Conservation (phyloP, 2,113 vertebrate species). For the Elaphurus davidianus region DNA sequence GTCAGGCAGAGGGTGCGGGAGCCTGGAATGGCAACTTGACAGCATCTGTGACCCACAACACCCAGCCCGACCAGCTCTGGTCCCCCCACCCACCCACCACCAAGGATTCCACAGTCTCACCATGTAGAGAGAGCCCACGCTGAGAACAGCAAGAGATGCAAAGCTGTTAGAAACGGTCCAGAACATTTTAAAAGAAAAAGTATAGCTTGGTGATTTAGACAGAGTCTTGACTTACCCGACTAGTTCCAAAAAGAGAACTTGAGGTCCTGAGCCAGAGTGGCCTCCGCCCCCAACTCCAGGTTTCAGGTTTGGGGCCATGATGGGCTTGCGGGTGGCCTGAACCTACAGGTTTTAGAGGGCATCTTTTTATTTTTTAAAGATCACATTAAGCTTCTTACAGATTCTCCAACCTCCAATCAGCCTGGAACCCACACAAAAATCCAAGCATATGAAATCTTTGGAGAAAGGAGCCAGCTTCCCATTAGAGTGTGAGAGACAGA, state of each 20-base stretch:
- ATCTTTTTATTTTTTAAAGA: constrained; percentile 25
- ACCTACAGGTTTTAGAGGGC: background rate
- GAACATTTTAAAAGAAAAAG: background rate
- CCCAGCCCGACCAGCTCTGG: background rate
- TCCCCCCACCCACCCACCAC: too few species aligned
- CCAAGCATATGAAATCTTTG: background rate
- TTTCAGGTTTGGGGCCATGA: background rate
- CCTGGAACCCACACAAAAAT: background rate
- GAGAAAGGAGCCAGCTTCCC: background rate
- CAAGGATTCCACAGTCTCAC: background rate
- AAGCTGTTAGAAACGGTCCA: background rate
- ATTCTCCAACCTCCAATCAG: background rate
- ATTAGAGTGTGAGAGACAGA: background rate
- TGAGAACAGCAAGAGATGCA: background rate
- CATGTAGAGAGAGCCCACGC: background rate
- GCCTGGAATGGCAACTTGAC: background rate
- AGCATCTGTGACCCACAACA: background rate
- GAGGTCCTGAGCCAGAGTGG: background rate
- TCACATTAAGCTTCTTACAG: background rate
- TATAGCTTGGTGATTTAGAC: background rate
- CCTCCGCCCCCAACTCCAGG: background rate
- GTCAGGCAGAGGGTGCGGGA: background rate
- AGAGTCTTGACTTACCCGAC: background rate
- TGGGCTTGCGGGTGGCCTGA: background rate
- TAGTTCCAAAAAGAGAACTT: background rate